Conservation (phyloP, 2,797 vertebrate species). For the Centroberyx gerrardi region DNA sequence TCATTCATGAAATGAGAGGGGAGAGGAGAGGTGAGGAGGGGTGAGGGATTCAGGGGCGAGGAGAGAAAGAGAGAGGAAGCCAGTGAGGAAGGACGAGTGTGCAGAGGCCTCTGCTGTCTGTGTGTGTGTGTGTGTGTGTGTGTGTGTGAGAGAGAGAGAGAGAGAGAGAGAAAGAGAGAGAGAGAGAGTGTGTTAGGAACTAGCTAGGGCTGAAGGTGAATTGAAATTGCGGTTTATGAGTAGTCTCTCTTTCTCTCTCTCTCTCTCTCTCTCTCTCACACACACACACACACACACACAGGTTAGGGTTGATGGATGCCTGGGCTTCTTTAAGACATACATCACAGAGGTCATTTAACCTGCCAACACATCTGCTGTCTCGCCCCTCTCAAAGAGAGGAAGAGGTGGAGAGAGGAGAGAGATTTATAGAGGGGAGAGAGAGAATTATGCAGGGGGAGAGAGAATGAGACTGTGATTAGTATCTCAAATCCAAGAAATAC, state of each 20-base stretch:
- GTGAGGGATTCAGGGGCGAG: slow-evolving; percentile 22
- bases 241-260: slow-evolving; percentile 32
- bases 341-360: slow-evolving; percentile 96
- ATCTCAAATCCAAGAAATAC: slow-evolving; percentile 25
- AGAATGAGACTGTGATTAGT: slow-evolving; percentile 77
- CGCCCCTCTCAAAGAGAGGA: slow-evolving; percentile 76
- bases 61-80: background rate
- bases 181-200: slow-evolving; percentile 2
- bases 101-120: slow-evolving; percentile 13
- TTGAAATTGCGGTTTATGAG: slow-evolving; percentile 61
- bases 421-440: slow-evolving; percentile 72
- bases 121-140: slow-evolving; percentile 20
- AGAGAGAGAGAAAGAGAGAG: too few relatives aligned
- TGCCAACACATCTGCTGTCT: slow-evolving; percentile 94
- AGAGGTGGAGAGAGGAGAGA: slow-evolving; percentile 68
- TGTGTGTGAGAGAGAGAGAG: background rate
- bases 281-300: slow-evolving; percentile 35
- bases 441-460: slow-evolving; percentile 70
- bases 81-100: slow-evolving; percentile 5
- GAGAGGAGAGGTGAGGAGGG: background rate
- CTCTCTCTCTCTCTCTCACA: background rate
- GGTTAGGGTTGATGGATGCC: slow-evolving; percentile 90
- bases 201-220: slow-evolving; percentile 62
- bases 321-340: slow-evolving; percentile 94
- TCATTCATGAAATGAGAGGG: slow-evolving; percentile 53